A percentile compares a stretch with the other conserved stretches of the same genome.
phyloP scores from a whole-genome alignment of 2,113 vertebrate species.

The Chaetodon trifascialis region DNA sequence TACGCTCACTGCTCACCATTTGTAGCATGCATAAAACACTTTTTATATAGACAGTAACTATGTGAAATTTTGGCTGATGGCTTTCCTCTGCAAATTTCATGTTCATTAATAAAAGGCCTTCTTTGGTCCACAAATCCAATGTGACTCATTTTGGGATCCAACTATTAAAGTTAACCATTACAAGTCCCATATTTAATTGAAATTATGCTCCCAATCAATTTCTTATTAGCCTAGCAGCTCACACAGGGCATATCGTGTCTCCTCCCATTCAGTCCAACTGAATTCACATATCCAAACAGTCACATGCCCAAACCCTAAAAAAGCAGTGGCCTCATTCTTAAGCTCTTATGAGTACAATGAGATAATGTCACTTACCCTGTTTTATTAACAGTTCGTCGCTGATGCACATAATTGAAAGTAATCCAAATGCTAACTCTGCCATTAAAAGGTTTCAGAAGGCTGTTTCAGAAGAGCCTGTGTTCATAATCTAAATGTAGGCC shows the following conservation, averaged over 20 bases:
- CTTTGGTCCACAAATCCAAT: neutral
- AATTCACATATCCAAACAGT: conserved; percentile 30
- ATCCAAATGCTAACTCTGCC: conserved; percentile 30
- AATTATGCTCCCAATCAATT: conserved; percentile 40
- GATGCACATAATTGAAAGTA: conserved; percentile 45
- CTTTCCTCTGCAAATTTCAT: neutral
- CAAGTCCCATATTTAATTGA: conserved; percentile 32
- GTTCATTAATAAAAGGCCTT: conserved; percentile 1
- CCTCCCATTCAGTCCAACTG: neutral
- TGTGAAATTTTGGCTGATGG: neutral
- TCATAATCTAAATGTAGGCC: conserved; percentile 23
- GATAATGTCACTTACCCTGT: conserved; percentile 28
- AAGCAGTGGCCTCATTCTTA: conserved; percentile 15
- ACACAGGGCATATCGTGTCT: conserved; percentile 5
- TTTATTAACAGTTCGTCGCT: conserved; percentile 5
- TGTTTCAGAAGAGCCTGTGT: conserved; percentile 3
- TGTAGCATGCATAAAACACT: neutral
- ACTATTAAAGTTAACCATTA: conserved; percentile 28
- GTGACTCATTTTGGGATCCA: conserved; percentile 7
- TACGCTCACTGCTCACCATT: neutral
- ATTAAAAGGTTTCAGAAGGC: conserved; percentile 36
- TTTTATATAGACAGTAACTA: neutral
- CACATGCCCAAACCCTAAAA: conserved; percentile 33
- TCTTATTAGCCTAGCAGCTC: conserved; percentile 39
- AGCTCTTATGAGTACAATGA: conserved; percentile 44